Conservation (phyloP, 2,113 vertebrate genomes). For the Chroicocephalus ridibundus region DNA sequence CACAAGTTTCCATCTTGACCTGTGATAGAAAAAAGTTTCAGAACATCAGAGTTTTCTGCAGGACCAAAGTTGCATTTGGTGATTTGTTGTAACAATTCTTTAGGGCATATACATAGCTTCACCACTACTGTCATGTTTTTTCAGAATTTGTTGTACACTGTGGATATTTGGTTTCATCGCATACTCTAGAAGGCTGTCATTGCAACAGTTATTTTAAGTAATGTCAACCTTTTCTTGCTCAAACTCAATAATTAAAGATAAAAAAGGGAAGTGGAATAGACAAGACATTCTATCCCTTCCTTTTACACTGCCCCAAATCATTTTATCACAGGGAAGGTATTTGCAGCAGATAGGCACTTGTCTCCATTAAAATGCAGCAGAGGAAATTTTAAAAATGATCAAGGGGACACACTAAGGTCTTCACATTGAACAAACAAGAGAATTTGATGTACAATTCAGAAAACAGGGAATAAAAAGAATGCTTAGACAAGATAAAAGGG, state of each 20-base stretch:
- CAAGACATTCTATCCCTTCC: neutral
- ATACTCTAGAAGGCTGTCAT: neutral
- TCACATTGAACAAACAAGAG: conserved; percentile 2
- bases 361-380: conserved; percentile 16
- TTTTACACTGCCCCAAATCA: neutral
- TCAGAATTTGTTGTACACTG: neutral
- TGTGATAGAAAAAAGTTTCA: neutral
- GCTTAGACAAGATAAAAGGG: neutral
- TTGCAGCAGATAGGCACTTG: neutral
- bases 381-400: neutral
- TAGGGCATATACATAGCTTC: neutral
- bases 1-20: neutral
- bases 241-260: neutral
- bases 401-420: neutral
- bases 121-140: neutral
- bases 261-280: neutral
- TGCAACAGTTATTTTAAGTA: neutral
- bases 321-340: neutral
- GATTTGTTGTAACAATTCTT: neutral
- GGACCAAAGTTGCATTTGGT: neutral
- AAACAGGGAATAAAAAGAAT: conserved; percentile 5
- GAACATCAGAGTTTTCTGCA: neutral
- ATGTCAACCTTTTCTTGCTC: neutral
- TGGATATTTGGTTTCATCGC: neutral
- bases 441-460: neutral